Percentiles rank a stretch among this genome's conserved stretches.
Evolutionary conservation across 2,113 vertebrate genomes (phyloP).

Genomic region (Salvelinus alpinus): DNA sequence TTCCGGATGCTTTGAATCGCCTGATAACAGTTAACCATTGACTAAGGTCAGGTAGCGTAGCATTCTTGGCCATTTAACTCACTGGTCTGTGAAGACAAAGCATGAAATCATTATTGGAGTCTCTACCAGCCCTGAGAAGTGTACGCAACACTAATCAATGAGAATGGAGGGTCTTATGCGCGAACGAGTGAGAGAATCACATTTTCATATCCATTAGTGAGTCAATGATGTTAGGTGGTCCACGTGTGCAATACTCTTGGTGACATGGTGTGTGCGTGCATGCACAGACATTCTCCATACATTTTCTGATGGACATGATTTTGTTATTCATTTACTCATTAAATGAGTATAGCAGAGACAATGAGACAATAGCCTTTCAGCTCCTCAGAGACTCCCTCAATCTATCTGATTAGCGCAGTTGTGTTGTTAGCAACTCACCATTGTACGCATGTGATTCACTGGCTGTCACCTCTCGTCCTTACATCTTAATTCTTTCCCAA

Average conservation of each 20-base stretch:
- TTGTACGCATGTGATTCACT: no score
- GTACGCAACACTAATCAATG: slow-evolving; percentile 65
- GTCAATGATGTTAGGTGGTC: slow-evolving; percentile 44
- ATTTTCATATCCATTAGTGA: slow-evolving; percentile 20
- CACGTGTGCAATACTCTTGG: slow-evolving; percentile 9
- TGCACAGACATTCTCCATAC: no score
- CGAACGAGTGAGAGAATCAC: slow-evolving; percentile 15
- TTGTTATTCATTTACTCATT: no score
- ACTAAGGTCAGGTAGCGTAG: slow-evolving; percentile 51
- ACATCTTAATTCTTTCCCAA: not conserved
- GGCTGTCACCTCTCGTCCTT: not conserved
- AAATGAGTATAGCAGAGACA: no score
- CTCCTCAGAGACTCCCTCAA: no score
- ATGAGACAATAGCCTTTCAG: no score
- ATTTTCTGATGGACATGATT: no score
- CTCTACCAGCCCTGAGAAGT: slow-evolving; percentile 52
- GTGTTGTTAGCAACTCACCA: no score
- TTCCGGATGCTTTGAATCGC: slow-evolving; percentile 53
- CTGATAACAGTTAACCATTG: slow-evolving; percentile 73
- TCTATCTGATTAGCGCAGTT: no score
- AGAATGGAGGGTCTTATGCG: slow-evolving; percentile 40
- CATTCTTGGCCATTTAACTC: slow-evolving; percentile 54
- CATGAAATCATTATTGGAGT: slow-evolving; percentile 58
- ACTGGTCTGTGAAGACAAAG: slow-evolving; percentile 50
- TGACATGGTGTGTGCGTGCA: not conserved